Evolutionary conservation across 2,888 invertebrate species (phyloP).

Genomic region (Trissolcus japonicus): DNA sequence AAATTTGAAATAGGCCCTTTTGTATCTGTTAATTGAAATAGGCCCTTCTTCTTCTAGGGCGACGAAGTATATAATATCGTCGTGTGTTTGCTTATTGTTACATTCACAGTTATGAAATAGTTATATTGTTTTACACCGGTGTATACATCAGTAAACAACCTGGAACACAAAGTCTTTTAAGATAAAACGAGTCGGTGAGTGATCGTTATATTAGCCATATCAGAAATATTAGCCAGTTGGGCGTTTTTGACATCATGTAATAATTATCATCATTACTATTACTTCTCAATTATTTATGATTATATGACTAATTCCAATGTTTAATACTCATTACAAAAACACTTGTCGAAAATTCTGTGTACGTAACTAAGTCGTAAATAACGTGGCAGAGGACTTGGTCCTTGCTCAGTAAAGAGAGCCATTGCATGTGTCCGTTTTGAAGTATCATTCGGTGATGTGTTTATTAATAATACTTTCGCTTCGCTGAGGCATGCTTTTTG

Average conservation of each 20-base stretch:
- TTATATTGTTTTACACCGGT: slow-evolving; percentile 12
- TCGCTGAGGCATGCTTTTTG: slow-evolving; percentile 23
- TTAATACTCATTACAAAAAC: slow-evolving; percentile 28
- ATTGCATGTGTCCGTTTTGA: slow-evolving; percentile 43
- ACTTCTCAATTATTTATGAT: not conserved
- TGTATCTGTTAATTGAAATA: too few species aligned
- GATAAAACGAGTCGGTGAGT: slow-evolving; percentile 33
- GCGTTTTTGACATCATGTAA: not conserved
- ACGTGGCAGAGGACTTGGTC: slow-evolving; percentile 57
- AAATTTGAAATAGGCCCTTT: too few species aligned
- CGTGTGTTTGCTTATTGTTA: slow-evolving; percentile 35
- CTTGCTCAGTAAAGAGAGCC: slow-evolving; percentile 56
- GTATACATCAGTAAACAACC: slow-evolving; percentile 22
- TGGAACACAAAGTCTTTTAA: slow-evolving; percentile 40
- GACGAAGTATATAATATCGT: slow-evolving; percentile 3
- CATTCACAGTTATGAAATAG: slow-evolving; percentile 26
- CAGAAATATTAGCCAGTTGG: not conserved
- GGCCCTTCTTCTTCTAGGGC: too few species aligned
- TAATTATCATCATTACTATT: not conserved
- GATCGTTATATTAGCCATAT: slow-evolving; percentile 33
- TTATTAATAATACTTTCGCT: slow-evolving; percentile 62
- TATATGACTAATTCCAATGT: not conserved
- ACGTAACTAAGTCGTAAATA: slow-evolving; percentile 57
- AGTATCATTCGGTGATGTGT: slow-evolving; percentile 38
- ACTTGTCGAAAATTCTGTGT: slow-evolving; percentile 36